A percentile compares a stretch with the other conserved stretches of the same genome.
Conservation (phyloP, 2,797 vertebrate genomes). For the Alfaro cultratus region DNA sequence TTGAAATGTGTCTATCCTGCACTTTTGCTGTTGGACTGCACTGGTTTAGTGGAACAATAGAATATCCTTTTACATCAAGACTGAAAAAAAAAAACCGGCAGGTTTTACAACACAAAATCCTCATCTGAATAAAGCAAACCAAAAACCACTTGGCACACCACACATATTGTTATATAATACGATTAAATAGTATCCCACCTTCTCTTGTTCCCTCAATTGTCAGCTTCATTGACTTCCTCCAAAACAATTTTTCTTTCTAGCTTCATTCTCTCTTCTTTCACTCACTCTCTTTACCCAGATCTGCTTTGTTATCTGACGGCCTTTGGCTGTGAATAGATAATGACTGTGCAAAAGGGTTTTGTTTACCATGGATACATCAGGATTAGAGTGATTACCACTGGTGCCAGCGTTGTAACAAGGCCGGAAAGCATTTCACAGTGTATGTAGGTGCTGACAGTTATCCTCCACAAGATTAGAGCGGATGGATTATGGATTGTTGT, state of each 20-base stretch:
- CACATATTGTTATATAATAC: constrained; percentile 69
- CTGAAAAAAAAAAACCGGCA: background rate
- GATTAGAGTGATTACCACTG: constrained; percentile 73
- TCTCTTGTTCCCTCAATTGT: constrained; percentile 48
- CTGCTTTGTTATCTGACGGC: constrained; percentile 61
- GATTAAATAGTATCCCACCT: constrained; percentile 59
- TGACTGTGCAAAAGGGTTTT: constrained; percentile 65
- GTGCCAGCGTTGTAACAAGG: constrained; percentile 70
- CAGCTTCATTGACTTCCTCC: constrained; percentile 30
- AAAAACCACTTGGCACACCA: constrained; percentile 61
- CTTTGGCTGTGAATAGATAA: constrained; percentile 73
- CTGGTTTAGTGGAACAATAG: constrained; percentile 49
- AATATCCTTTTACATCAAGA: constrained; percentile 55
- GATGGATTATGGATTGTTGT: constrained; percentile 64
- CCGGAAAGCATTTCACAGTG: constrained; percentile 52
- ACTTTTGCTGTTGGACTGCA: constrained; percentile 42
- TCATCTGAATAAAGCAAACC: constrained; percentile 58
- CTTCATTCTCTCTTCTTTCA: constrained; percentile 37
- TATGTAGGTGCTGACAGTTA: constrained; percentile 70
- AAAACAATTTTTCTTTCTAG: constrained; percentile 27
- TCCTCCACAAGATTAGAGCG: constrained; percentile 68
- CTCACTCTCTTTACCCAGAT: constrained; percentile 43
- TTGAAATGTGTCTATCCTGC: constrained; percentile 10
- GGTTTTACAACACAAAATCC: constrained; percentile 7
- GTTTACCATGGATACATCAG: constrained; percentile 68